phyloP scores from a whole-genome alignment of 2,797 vertebrate species.

The Psittacula echo region DNA sequence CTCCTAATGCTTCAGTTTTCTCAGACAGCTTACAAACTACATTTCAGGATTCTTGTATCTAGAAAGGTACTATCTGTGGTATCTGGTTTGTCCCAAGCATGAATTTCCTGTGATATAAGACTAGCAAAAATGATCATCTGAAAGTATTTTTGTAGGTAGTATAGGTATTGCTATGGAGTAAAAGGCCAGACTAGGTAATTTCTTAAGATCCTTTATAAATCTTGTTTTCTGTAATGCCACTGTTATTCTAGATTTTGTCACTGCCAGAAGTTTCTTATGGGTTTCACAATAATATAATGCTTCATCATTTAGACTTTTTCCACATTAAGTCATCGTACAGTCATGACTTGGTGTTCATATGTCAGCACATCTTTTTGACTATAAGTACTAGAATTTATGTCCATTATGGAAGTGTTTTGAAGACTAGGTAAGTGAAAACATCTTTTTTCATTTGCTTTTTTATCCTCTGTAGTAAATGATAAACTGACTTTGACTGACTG shows the following conservation, averaged over 20 bases:
- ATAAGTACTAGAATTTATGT: background rate
- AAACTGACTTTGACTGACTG: background rate
- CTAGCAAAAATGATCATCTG: background rate
- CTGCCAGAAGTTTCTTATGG: background rate
- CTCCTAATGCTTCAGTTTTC: background rate
- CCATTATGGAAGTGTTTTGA: background rate
- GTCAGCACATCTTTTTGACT: background rate
- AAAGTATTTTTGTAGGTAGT: background rate
- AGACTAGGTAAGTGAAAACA: background rate
- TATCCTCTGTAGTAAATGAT: background rate
- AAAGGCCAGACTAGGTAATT: background rate
- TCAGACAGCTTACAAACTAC: background rate
- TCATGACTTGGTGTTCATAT: background rate
- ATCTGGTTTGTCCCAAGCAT: background rate
- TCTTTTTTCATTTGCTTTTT: background rate
- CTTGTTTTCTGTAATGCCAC: background rate
- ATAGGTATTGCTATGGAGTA: background rate
- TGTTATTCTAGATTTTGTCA: background rate
- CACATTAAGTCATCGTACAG: background rate
- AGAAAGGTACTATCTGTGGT: background rate
- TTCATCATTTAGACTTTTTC: background rate
- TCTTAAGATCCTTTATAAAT: background rate
- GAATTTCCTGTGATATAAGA: background rate
- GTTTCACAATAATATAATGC: background rate
- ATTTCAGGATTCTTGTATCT: background rate